These are phyloP conservation scores for Bos taurus DNA, from an alignment of 2,113 vertebrate species.

Conservation along the genomic window DNA sequence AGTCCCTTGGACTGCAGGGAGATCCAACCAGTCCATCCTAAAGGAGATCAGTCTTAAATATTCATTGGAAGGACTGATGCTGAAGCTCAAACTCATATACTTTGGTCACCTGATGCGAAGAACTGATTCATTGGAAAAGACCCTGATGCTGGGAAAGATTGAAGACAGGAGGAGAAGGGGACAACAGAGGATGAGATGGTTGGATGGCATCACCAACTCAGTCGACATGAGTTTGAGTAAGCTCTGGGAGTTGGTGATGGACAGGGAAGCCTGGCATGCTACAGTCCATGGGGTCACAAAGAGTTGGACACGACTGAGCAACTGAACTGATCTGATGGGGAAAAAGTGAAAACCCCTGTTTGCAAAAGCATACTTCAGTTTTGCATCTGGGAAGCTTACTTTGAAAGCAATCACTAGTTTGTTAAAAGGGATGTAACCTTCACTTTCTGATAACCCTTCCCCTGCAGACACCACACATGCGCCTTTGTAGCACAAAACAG, in stretches of 20 bases:
- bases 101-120: background rate
- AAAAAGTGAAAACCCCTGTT: background rate
- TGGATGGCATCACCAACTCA: background rate
- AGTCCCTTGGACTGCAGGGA: background rate
- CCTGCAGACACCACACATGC: rapidly evolving
- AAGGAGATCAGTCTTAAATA: background rate
- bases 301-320: background rate
- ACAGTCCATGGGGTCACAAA: background rate
- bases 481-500: background rate
- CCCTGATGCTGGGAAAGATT: background rate
- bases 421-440: background rate
- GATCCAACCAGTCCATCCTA: background rate
- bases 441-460: background rate
- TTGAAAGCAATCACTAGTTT: background rate
- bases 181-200: background rate
- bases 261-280: background rate
- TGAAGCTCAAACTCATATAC: background rate
- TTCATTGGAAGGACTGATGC: background rate
- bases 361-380: background rate
- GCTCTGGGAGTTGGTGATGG: background rate
- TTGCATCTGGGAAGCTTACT: background rate
- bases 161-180: background rate
- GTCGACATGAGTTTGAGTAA: background rate
- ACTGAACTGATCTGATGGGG: background rate
- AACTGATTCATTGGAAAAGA: background rate